Evolutionary conservation across 1,140 invertebrate species (phyloP).

Genomic region (Aporrectodea caliginosa): DNA sequence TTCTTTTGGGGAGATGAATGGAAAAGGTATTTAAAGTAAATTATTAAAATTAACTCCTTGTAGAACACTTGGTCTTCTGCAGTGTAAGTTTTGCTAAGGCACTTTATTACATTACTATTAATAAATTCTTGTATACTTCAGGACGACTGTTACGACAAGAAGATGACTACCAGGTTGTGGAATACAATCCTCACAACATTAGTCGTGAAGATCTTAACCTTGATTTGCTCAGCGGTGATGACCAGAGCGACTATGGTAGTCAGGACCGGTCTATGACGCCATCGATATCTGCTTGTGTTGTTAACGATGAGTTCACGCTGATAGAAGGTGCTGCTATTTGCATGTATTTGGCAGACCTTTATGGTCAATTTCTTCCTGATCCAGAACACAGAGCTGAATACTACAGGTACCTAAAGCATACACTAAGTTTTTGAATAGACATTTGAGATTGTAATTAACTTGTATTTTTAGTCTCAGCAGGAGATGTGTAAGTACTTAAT

Average conservation of each 20-base stretch:
- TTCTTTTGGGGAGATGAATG: too few species aligned
- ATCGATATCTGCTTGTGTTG: constrained; percentile 37
- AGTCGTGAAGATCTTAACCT: neutral
- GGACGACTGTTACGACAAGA: neutral
- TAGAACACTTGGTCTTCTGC: too few species aligned
- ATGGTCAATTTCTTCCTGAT: constrained; percentile 37
- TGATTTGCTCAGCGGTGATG: neutral
- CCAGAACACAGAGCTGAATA: constrained; percentile 33
- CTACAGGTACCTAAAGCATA: constrained; percentile 41
- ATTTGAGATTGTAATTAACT: too few species aligned
- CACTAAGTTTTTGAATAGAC: too few species aligned
- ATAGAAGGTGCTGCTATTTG: constrained; percentile 44
- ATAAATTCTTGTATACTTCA: too few species aligned
- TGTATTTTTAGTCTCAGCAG: too few species aligned
- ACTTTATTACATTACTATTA: too few species aligned
- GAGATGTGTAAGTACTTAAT: too few species aligned
- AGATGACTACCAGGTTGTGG: neutral
- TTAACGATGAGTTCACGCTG: constrained; percentile 35
- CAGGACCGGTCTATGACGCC: neutral
- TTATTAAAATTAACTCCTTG: too few species aligned
- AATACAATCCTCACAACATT: neutral
- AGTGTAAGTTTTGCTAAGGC: too few species aligned
- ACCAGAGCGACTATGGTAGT: neutral
- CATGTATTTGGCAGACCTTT: constrained; percentile 40
- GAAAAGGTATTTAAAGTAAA: too few species aligned